A percentile compares a stretch with the other conserved stretches of the same genome.
Evolutionary conservation across 2,113 vertebrate genomes (phyloP).

Genomic region (Cinclus cinclus): DNA sequence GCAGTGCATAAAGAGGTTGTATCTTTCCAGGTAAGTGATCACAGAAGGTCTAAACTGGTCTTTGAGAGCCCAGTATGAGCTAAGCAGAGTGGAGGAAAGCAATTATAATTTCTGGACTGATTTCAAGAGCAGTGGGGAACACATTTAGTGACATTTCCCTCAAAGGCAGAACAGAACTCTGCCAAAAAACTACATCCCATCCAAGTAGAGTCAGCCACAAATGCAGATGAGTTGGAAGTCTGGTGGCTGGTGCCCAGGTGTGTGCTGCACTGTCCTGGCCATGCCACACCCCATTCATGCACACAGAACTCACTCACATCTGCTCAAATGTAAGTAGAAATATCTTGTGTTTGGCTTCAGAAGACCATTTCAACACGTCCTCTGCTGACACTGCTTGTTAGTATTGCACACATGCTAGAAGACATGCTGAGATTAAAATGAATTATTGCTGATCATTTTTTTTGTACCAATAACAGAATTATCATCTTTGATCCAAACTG

Average conservation of each 20-base stretch:
- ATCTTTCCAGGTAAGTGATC: background rate
- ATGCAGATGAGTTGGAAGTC: background rate
- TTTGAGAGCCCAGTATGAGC: background rate
- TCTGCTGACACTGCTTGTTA: background rate
- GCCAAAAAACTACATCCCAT: background rate
- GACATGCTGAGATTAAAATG: background rate
- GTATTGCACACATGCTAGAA: background rate
- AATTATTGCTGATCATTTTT: accelerated
- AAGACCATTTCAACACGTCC: background rate
- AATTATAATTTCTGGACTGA: background rate
- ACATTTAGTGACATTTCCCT: background rate
- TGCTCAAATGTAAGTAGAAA: background rate
- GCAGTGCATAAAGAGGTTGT: background rate
- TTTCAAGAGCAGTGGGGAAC: background rate
- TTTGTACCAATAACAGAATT: background rate
- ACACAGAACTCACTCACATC: background rate
- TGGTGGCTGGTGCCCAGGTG: background rate
- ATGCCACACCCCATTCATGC: accelerated
- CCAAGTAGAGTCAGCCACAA: background rate
- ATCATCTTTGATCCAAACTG: background rate
- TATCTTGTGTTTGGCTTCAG: background rate
- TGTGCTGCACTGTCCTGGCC: background rate
- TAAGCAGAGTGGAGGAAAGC: background rate
- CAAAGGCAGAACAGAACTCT: background rate
- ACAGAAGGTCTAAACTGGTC: background rate